Evolutionary conservation across 2,888 invertebrate genomes (phyloP).

Genomic region (Calliphora vomitoria): DNA sequence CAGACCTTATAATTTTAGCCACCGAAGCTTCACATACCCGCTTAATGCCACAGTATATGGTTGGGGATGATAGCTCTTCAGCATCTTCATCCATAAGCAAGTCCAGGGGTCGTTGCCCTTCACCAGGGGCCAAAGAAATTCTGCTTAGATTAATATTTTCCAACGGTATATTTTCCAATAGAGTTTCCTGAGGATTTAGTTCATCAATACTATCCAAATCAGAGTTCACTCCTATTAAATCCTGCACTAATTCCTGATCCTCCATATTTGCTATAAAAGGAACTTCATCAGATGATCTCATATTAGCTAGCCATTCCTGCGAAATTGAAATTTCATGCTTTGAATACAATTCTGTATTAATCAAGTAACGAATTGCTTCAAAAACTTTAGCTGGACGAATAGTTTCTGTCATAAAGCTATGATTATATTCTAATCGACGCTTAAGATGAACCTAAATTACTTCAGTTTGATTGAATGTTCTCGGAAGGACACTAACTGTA

Average conservation of each 20-base stretch:
- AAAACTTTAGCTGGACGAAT: background rate
- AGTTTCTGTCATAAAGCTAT: background rate
- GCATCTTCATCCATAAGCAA: conserved; percentile 65
- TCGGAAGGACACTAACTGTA: conserved; percentile 38
- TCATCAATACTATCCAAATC: too few relatives aligned
- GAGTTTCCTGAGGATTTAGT: too few relatives aligned
- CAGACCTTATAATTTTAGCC: conserved; percentile 60
- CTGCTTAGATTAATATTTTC: too few relatives aligned
- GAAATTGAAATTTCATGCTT: too few relatives aligned
- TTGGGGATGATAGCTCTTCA: conserved; percentile 64
- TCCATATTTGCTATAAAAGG: too few relatives aligned
- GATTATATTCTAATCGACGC: background rate
- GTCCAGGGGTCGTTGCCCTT: conserved; percentile 54
- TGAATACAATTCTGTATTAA: conserved; percentile 44
- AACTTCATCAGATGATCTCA: too few relatives aligned
- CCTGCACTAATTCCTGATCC: too few relatives aligned
- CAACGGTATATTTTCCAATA: too few relatives aligned
- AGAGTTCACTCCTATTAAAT: too few relatives aligned
- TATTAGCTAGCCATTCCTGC: too few relatives aligned
- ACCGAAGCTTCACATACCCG: conserved; percentile 24
- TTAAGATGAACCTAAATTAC: background rate
- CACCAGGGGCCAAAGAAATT: conserved; percentile 66
- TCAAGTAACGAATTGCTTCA: background rate
- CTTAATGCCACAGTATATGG: conserved; percentile 56
- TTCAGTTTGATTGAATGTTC: background rate